These are phyloP conservation scores for Prosapia bicincta DNA, from an alignment of 2,888 invertebrate species.

Conservation along the genomic window DNA sequence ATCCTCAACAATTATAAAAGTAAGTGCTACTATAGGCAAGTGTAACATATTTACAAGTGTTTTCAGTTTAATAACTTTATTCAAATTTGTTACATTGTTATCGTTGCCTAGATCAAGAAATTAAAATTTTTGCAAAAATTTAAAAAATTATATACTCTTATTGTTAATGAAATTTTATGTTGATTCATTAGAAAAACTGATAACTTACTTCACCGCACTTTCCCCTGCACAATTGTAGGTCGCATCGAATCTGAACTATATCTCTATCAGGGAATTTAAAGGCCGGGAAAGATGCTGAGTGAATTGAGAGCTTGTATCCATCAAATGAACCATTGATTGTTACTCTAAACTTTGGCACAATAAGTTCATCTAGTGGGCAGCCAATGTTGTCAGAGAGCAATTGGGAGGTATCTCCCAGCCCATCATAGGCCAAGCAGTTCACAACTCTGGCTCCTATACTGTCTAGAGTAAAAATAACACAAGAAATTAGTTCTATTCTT, in stretches of 20 bases:
- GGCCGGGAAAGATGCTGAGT: constrained; percentile 64
- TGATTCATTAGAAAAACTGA: no score
- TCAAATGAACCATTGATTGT: constrained; percentile 18
- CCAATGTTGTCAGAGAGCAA: constrained; percentile 69
- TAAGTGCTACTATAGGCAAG: no score
- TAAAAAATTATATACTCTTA: no score
- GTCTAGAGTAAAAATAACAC: constrained; percentile 50
- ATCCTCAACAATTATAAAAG: no score
- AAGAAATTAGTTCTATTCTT: not conserved
- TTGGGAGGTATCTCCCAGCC: constrained; percentile 65
- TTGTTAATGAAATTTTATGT: no score
- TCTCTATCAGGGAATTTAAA: constrained; percentile 81
- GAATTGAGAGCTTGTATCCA: constrained; percentile 28
- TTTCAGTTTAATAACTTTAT: no score
- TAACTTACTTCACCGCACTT: constrained; percentile 48
- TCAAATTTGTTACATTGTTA: no score
- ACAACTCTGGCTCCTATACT: constrained; percentile 70
- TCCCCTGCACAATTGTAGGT: constrained; percentile 70
- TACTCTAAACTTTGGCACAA: constrained; percentile 53
- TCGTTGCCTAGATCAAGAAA: no score
- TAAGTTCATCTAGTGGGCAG: constrained; percentile 67
- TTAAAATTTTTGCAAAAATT: no score
- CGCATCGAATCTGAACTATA: constrained; percentile 72
- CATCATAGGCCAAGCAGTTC: constrained; percentile 76
- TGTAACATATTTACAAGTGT: no score